Percentiles rank a stretch among this genome's conserved stretches.
phyloP scores from a whole-genome alignment of 2,797 vertebrate genomes.

The Oreortyx pictus region DNA sequence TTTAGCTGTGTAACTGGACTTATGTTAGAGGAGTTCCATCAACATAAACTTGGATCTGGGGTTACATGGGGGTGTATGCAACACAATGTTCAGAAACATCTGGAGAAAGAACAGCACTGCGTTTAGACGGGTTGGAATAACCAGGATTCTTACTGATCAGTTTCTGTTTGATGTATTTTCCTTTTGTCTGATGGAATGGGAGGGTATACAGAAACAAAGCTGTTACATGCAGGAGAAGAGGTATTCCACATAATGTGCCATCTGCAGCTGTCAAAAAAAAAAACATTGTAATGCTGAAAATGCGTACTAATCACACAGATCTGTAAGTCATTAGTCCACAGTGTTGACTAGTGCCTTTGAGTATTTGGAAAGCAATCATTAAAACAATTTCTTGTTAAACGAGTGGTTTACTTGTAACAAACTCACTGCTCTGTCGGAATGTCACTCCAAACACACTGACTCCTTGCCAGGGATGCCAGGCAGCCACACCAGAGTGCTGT shows the following conservation, averaged over 20 bases:
- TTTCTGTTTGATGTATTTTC: background rate
- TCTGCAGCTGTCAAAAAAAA: conserved; percentile 27
- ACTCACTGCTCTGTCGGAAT: background rate
- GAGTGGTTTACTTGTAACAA: background rate
- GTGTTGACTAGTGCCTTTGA: conserved; percentile 72
- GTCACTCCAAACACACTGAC: fast-evolving
- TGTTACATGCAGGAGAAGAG: background rate
- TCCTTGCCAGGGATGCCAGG: background rate
- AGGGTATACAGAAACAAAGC: background rate
- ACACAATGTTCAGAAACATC: background rate
- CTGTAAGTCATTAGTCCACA: conserved; percentile 64
- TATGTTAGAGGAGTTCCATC: background rate
- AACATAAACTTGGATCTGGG: background rate
- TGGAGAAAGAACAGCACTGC: background rate
- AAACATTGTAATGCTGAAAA: conserved; percentile 24
- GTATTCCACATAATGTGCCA: conserved; percentile 34
- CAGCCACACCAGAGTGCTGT: fast-evolving
- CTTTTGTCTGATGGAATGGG: background rate
- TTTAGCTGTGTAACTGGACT: background rate
- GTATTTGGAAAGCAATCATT: conserved; percentile 58
- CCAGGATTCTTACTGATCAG: background rate
- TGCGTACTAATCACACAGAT: conserved; percentile 2
- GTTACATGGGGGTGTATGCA: background rate
- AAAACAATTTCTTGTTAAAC: conserved; percentile 54
- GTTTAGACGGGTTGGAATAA: background rate